Evolutionary conservation across 2,888 invertebrate genomes (phyloP).

Genomic region (Pyrgus malvae): DNA sequence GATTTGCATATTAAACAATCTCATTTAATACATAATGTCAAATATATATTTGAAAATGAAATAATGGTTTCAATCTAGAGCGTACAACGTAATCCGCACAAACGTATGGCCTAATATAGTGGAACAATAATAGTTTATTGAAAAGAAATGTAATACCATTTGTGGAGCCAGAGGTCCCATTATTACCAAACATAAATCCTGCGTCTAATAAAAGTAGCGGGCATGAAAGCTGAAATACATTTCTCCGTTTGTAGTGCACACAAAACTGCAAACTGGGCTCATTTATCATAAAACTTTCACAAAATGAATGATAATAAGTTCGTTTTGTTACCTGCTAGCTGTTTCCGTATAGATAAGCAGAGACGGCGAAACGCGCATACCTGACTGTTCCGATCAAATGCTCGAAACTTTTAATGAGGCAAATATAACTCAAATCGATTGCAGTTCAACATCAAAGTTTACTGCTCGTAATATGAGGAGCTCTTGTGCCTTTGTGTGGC

Average conservation of each 20-base stretch:
- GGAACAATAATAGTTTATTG: slow-evolving; percentile 22
- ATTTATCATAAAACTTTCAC: slow-evolving; percentile 66
- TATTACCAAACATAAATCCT: slow-evolving; percentile 27
- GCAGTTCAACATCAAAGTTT: slow-evolving; percentile 34
- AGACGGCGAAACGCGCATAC: slow-evolving; percentile 24
- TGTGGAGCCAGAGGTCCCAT: slow-evolving; percentile 23
- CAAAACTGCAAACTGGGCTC: slow-evolving; percentile 57
- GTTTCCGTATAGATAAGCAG: slow-evolving; percentile 27
- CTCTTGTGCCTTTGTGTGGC: slow-evolving; percentile 24
- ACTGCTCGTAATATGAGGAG: slow-evolving; percentile 24
- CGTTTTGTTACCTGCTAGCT: slow-evolving; percentile 41
- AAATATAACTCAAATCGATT: slow-evolving; percentile 44
- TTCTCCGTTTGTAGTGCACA: slow-evolving; percentile 52
- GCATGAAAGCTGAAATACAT: slow-evolving; percentile 43
- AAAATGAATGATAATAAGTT: slow-evolving; percentile 67
- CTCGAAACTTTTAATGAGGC: slow-evolving; percentile 55
- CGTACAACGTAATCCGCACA: background rate
- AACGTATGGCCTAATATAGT: slow-evolving; percentile 7
- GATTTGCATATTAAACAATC: too few species aligned
- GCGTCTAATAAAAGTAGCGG: slow-evolving; percentile 28
- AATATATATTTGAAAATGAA: too few species aligned
- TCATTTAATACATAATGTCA: too few species aligned
- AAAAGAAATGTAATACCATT: slow-evolving; percentile 26
- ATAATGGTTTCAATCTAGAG: background rate
- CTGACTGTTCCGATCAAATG: slow-evolving; percentile 33